These are phyloP conservation scores for Heliconius hortense DNA, from an alignment of 2,888 invertebrate genomes.

Conservation along the genomic window DNA sequence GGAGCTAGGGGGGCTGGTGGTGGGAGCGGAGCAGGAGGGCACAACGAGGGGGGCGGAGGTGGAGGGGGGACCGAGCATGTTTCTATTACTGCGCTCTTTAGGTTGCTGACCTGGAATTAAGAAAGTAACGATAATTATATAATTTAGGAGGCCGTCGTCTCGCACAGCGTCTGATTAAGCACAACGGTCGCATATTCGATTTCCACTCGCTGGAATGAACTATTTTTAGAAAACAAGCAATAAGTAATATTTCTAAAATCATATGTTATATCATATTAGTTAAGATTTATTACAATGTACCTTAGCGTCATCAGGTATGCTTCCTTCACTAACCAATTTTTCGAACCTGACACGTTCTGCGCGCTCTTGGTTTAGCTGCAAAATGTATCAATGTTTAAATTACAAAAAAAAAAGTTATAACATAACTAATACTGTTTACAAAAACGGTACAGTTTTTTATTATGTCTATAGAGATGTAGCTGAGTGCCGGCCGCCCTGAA, in stretches of 20 bases:
- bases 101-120: constrained; percentile 67
- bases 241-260: too few species aligned
- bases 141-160: not conserved
- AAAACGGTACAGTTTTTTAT: too few species aligned
- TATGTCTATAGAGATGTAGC: too few species aligned
- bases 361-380: constrained; percentile 86
- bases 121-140: not conserved
- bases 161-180: too few species aligned
- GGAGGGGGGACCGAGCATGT: constrained; percentile 62
- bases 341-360: constrained; percentile 91
- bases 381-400: not conserved
- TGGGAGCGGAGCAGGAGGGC: constrained; percentile 82
- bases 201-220: not conserved
- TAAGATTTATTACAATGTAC: constrained; percentile 58
- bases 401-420: not conserved
- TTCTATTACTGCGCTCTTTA: constrained; percentile 74
- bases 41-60: constrained; percentile 79
- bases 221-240: too few species aligned
- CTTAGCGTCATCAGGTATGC: constrained; percentile 96
- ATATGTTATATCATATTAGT: too few species aligned
- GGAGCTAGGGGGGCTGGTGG: constrained; percentile 83
- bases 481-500: too few species aligned
- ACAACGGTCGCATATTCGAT: too few species aligned
- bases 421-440: not conserved
- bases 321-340: constrained; percentile 93